Evolutionary conservation across 2,113 vertebrate genomes (phyloP).

Genomic region (Callorhinus ursinus): DNA sequence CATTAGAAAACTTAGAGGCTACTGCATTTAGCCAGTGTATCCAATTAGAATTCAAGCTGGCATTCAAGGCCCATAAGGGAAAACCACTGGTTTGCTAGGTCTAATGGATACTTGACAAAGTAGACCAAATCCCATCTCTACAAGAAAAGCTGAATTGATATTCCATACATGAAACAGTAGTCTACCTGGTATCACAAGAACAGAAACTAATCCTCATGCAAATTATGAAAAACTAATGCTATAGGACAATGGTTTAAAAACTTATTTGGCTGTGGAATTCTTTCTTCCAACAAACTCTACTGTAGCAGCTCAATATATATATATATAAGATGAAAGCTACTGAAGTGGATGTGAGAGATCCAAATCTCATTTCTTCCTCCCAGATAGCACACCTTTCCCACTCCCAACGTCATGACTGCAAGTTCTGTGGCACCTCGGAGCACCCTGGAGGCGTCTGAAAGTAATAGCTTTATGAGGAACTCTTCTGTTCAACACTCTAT

Average conservation of each 20-base stretch:
- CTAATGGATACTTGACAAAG: background rate
- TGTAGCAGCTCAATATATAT: background rate
- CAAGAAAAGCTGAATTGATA: background rate
- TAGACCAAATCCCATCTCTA: background rate
- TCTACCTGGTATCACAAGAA: background rate
- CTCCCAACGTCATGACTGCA: background rate
- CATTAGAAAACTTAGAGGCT: background rate
- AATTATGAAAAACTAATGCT: slow-evolving; percentile 10
- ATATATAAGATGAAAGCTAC: background rate
- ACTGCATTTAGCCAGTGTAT: background rate
- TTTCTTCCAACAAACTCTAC: slow-evolving; percentile 32
- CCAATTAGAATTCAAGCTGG: background rate
- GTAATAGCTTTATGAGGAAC: background rate
- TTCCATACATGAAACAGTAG: background rate
- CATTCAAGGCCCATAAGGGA: background rate
- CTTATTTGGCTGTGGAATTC: background rate
- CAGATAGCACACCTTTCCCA: background rate
- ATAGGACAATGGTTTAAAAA: background rate
- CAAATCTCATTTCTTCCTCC: background rate
- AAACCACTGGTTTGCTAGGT: slow-evolving; percentile 19
- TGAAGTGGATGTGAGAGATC: background rate
- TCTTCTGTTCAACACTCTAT: background rate
- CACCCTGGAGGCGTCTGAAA: background rate
- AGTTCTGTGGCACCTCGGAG: background rate
- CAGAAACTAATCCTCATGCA: background rate